Base-by-base conservation (phyloP, 1,140 invertebrate genomes). In the Sarcophaga bullata region DNA sequence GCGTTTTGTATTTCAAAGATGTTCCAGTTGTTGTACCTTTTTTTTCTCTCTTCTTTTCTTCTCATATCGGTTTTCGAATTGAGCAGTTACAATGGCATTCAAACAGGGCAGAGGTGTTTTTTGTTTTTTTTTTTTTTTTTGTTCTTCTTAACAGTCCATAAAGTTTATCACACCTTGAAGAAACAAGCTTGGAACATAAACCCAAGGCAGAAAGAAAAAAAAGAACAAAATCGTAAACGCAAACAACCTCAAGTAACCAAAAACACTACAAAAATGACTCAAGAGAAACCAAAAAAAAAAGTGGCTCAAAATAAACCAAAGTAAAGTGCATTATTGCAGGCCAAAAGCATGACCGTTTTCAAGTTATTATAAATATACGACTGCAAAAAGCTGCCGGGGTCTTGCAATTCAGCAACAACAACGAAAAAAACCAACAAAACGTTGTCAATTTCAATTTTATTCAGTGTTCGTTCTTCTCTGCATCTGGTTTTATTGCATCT, bases 141-240 rank as follows among this genome's bases (percentile, higher is more conserved):
- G 54, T n/a, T 58, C 54, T 58, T 58, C 54, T 68, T 19, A 68
- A 68, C 62, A 68, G 62, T n/a, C 62, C n/a, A 25, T 68, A 68
- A 68, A 68, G 62, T 68, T 68, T 68, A 68, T 68, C 62, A 68
- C 62, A 68, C 62, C 62, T 68, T 68, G 54, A 68, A 68, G 15
- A 68, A 68, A 68, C 17, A 10, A 68, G 62, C 17, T 9, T 68
- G n/a, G 4, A 6, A 37, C 25, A 37, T 37, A 1, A 37, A 37
- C 1, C 25, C 25, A 9, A 68, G 19, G n/a, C 6, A 68, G 13
- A 5, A 17, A 68, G 19, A 68, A 19, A 25, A 25, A 52, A 1
- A 9, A 52, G n/a, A n/a, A n/a, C n/a, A n/a, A n/a, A n/a, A n/a
- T n/a, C n/a, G n/a, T n/a, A n/a, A n/a, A n/a, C n/a, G n/a, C n/a